These are phyloP conservation scores for Colostygia pectinataria DNA, from an alignment of 2,888 invertebrate species.

Conservation along the genomic window DNA sequence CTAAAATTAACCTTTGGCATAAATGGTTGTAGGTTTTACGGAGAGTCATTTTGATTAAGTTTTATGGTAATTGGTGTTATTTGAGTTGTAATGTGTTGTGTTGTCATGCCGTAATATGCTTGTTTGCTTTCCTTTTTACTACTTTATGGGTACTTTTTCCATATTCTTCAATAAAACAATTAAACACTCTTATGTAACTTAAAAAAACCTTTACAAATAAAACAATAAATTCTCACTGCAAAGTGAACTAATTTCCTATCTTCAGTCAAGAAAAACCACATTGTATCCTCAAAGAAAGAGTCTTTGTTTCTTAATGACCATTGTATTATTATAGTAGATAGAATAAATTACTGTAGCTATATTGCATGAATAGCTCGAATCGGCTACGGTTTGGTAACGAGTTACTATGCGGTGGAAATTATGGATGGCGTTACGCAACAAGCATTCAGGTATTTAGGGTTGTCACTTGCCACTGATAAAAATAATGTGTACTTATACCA, in stretches of 20 bases:
- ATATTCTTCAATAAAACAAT: no score
- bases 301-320: conserved; percentile 31
- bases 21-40: conserved; percentile 12
- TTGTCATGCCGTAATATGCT: no score
- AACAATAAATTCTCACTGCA: not conserved
- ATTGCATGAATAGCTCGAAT: conserved; percentile 14
- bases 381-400: conserved; percentile 5
- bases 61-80: conserved; percentile 20
- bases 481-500: no score
- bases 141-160: no score
- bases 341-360: conserved; percentile 4
- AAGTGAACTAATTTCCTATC: no score
- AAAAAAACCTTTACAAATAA: not conserved
- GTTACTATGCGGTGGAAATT: conserved; percentile 8
- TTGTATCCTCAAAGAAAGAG: conserved; percentile 25
- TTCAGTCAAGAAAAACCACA: conserved; percentile 17
- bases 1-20: conserved; percentile 23
- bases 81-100: no score
- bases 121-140: no score
- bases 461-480: not conserved
- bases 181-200: no score
- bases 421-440: conserved; percentile 16
- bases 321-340: conserved; percentile 11
- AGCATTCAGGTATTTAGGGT: conserved; percentile 13
- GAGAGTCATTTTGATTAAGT: conserved; percentile 8